Conservation (phyloP, 2,113 vertebrate genomes). For the Toxotes jaculatrix region DNA sequence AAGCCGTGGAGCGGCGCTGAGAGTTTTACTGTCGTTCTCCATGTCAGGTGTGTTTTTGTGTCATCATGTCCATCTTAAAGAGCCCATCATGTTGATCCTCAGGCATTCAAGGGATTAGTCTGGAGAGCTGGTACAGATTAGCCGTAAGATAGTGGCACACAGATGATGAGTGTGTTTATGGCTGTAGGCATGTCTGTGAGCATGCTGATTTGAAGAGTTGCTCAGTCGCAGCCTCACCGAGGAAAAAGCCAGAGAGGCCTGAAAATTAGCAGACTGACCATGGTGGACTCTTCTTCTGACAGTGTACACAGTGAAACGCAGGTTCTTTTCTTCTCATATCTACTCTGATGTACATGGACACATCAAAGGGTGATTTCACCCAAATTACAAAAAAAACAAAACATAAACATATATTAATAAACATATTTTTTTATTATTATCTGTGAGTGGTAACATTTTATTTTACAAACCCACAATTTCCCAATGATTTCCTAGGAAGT, state of each 20-base stretch:
- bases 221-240: conserved; percentile 8
- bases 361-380: neutral
- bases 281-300: neutral
- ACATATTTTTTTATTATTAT: too few relatives aligned
- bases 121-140: conserved; percentile 69
- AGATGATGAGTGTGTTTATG: conserved; percentile 55
- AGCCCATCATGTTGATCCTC: conserved; percentile 65
- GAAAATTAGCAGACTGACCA: neutral
- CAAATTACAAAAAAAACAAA: too few relatives aligned
- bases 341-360: neutral
- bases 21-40: conserved; percentile 54
- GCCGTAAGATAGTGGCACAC: conserved; percentile 43
- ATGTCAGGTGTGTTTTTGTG: conserved; percentile 70
- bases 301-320: conserved; percentile 1
- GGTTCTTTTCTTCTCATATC: neutral
- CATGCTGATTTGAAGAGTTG: conserved; percentile 2
- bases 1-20: conserved; percentile 31
- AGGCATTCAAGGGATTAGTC: conserved; percentile 64
- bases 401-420: too few relatives aligned
- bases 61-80: conserved; percentile 62
- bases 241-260: conserved; percentile 6
- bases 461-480: neutral
- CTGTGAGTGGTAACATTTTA: neutral
- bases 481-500: neutral
- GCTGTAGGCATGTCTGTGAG: conserved; percentile 45